These are phyloP conservation scores for Dipodomys ordii DNA, from an alignment of 2,113 vertebrate genomes.

Conservation along the genomic window DNA sequence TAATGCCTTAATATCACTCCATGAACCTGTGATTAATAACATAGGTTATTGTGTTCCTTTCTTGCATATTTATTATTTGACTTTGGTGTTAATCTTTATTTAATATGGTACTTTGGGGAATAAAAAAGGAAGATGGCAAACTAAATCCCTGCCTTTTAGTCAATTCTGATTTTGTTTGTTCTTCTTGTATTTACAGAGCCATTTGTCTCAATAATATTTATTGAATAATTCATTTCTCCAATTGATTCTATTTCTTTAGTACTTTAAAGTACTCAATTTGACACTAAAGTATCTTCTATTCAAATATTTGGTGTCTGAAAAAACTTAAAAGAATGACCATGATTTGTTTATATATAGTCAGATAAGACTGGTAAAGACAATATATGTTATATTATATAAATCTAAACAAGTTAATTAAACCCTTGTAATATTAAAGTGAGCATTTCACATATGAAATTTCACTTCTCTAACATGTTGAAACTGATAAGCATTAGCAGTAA, in stretches of 20 bases:
- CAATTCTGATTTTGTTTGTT: not conserved
- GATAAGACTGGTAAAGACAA: not conserved
- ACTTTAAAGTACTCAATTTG: conserved; percentile 14
- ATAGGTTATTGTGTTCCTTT: not conserved
- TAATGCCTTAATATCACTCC: not conserved
- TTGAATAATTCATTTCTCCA: not conserved
- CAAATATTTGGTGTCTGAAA: not conserved
- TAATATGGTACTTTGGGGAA: not conserved
- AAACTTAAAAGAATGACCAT: too few relatives aligned
- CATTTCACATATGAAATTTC: not conserved
- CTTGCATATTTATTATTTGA: not conserved
- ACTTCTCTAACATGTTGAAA: not conserved
- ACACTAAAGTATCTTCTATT: not conserved
- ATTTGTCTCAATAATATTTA: not conserved
- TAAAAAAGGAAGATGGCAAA: not conserved
- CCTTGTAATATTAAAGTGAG: not conserved
- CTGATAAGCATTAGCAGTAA: not conserved
- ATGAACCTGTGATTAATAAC: not conserved
- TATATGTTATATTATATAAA: not conserved
- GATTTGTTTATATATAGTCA: not conserved
- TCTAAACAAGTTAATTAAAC: not conserved
- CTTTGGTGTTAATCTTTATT: not conserved
- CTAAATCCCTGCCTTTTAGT: not conserved
- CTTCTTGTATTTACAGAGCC: not conserved
- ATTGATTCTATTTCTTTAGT: not conserved